phyloP scores from a whole-genome alignment of 2,797 vertebrate genomes.

The Anisognathus igniventris region DNA sequence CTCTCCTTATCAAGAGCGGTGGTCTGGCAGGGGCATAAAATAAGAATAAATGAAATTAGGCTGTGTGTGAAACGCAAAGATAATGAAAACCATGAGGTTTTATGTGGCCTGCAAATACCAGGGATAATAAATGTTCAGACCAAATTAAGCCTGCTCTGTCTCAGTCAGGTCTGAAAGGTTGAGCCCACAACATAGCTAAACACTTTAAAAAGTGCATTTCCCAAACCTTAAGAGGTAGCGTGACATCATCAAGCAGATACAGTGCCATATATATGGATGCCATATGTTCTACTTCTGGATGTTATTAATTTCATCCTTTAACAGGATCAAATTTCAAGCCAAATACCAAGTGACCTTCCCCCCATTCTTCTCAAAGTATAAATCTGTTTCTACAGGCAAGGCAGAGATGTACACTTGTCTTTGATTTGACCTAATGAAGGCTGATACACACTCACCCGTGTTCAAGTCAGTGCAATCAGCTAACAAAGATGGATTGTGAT shows the following conservation, averaged over 20 bases:
- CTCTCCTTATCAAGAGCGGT: conserved; percentile 99
- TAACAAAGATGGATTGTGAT: conserved; percentile 42
- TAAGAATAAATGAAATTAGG: conserved; percentile 82
- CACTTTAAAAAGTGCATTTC: conserved; percentile 26
- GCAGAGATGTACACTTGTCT: conserved; percentile 5
- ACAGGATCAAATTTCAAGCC: conserved; percentile 56
- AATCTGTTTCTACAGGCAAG: background rate
- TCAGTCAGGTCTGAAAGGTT: conserved; percentile 40
- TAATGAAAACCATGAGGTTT: conserved; percentile 50
- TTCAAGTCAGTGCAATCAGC: conserved; percentile 28
- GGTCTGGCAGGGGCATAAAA: conserved; percentile 88
- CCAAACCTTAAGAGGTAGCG: conserved; percentile 41
- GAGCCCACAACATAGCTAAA: conserved; percentile 47
- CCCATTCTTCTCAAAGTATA: conserved; percentile 1
- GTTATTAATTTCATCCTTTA: conserved; percentile 62
- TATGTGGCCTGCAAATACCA: conserved; percentile 40
- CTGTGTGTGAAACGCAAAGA: conserved; percentile 54
- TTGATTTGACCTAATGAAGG: conserved; percentile 38
- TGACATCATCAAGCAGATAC: conserved; percentile 63
- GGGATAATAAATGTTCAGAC: conserved; percentile 53
- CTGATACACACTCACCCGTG: conserved; percentile 9
- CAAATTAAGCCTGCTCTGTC: conserved; percentile 31
- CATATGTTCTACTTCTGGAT: conserved; percentile 57
- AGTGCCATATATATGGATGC: conserved; percentile 61
- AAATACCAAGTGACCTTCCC: conserved; percentile 43